phyloP scores from a whole-genome alignment of 2,888 invertebrate genomes.

The Apodemia mormo region DNA sequence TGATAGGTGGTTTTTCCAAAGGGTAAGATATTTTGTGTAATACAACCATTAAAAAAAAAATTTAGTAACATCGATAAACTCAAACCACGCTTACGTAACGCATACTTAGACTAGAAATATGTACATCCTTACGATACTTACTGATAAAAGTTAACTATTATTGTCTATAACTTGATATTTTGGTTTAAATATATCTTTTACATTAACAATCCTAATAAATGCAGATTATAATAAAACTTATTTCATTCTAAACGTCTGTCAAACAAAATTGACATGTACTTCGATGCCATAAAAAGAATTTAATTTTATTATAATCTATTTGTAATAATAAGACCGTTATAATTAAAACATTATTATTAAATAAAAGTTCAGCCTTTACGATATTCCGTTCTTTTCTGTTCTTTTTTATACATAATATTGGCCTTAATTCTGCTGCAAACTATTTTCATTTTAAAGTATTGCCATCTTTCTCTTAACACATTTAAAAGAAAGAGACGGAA shows the following conservation, averaged over 20 bases:
- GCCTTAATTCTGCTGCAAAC: no score
- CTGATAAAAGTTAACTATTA: slow-evolving; percentile 33
- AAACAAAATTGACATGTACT: no score
- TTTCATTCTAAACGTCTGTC: background rate
- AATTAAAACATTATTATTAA: background rate
- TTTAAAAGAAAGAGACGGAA: no score
- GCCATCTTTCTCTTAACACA: no score
- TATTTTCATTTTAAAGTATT: no score
- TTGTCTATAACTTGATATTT: slow-evolving; percentile 43
- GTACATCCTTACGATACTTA: slow-evolving; percentile 5
- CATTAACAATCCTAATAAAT: background rate
- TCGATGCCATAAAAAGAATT: background rate
- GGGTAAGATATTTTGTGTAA: no score
- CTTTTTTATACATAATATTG: no score
- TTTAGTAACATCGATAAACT: background rate
- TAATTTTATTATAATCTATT: background rate
- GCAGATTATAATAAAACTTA: background rate
- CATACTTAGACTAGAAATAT: slow-evolving; percentile 2
- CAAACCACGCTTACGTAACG: background rate
- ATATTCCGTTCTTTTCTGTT: no score
- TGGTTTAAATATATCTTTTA: slow-evolving; percentile 23
- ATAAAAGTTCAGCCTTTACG: no score
- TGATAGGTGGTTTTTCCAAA: no score
- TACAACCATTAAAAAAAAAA: no score
- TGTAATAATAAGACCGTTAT: background rate